A percentile compares a stretch with the other conserved stretches of the same genome.
phyloP scores from a whole-genome alignment of 2,113 vertebrate genomes.

The Ptyas mucosa region DNA sequence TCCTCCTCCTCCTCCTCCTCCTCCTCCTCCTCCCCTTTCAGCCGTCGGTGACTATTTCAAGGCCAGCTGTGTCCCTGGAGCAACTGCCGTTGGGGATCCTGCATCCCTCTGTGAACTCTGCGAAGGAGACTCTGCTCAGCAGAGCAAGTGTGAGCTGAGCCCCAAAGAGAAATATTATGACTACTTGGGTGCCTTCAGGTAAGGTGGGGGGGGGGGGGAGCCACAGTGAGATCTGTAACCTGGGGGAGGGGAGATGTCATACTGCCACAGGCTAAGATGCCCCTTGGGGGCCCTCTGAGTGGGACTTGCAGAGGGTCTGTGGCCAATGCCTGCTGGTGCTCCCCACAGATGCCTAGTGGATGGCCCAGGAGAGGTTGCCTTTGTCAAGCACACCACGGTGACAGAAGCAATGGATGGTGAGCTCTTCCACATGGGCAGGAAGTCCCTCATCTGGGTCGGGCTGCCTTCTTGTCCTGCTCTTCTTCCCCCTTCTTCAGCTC shows the following conservation, averaged over 20 bases:
- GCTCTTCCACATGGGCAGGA: slow-evolving; percentile 4
- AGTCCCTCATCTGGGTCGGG: neutral
- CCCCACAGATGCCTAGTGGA: slow-evolving; percentile 79
- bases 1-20: too few species aligned
- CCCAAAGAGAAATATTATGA: slow-evolving; percentile 78
- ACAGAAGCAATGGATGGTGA: slow-evolving; percentile 80
- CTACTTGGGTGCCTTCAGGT: slow-evolving; percentile 93
- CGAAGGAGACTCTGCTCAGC: slow-evolving; percentile 66
- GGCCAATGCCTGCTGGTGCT: neutral
- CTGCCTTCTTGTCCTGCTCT: neutral
- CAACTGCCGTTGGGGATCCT: slow-evolving; percentile 58
- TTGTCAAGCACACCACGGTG: slow-evolving; percentile 85
- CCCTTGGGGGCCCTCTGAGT: neutral
- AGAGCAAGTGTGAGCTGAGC: slow-evolving; percentile 69
- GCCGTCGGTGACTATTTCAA: slow-evolving; percentile 85
- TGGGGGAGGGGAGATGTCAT: too few species aligned
- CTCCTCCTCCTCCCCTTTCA: slow-evolving; percentile 52
- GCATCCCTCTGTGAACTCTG: slow-evolving; percentile 83
- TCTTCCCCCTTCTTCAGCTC: neutral
- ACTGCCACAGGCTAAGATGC: neutral
- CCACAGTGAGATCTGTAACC: neutral
- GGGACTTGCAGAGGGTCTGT: neutral
- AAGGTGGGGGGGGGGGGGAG: neutral
- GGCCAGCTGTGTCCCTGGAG: slow-evolving; percentile 89
- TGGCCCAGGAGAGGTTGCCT: slow-evolving; percentile 78